Evolutionary conservation across 1,140 invertebrate genomes (phyloP).

Genomic region (Hestina assimilis): DNA sequence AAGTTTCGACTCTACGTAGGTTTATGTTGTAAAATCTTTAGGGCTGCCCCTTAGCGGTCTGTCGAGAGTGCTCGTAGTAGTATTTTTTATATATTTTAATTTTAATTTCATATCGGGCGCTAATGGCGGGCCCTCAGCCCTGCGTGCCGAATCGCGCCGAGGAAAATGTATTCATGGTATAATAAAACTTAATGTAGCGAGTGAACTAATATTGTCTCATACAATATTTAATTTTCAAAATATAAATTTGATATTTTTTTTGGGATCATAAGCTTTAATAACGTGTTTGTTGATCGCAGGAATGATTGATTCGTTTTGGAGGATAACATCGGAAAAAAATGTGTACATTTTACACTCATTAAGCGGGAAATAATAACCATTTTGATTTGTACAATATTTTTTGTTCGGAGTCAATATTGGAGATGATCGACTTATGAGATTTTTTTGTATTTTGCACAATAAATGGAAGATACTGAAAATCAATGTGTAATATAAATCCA

Average conservation of each 20-base stretch:
- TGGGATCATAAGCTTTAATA: slow-evolving; percentile 68
- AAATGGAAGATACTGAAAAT: too few relatives aligned
- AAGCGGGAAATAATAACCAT: too few relatives aligned
- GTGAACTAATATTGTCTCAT: slow-evolving; percentile 78
- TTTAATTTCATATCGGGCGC: slow-evolving; percentile 77
- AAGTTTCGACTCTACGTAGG: slow-evolving; percentile 36
- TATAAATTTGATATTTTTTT: slow-evolving; percentile 64
- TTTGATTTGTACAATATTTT: too few relatives aligned
- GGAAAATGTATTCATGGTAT: slow-evolving; percentile 70
- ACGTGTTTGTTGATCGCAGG: slow-evolving; percentile 16
- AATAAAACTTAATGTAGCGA: slow-evolving; percentile 77
- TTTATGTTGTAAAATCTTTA: slow-evolving; percentile 45
- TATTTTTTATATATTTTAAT: slow-evolving; percentile 77
- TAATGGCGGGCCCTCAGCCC: slow-evolving; percentile 73
- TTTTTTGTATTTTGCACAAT: too few relatives aligned
- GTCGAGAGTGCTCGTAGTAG: slow-evolving; percentile 64
- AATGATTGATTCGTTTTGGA: background rate
- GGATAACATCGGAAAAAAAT: background rate
- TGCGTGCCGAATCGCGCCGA: slow-evolving; percentile 70
- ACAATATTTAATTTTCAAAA: slow-evolving; percentile 73
- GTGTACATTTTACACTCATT: too few relatives aligned
- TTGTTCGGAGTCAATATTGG: too few relatives aligned
- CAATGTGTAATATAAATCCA: too few relatives aligned
- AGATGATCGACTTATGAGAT: too few relatives aligned
- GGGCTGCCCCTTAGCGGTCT: slow-evolving; percentile 74